Conservation (phyloP, 2,888 invertebrate genomes). For the Euzophera pinguis region DNA sequence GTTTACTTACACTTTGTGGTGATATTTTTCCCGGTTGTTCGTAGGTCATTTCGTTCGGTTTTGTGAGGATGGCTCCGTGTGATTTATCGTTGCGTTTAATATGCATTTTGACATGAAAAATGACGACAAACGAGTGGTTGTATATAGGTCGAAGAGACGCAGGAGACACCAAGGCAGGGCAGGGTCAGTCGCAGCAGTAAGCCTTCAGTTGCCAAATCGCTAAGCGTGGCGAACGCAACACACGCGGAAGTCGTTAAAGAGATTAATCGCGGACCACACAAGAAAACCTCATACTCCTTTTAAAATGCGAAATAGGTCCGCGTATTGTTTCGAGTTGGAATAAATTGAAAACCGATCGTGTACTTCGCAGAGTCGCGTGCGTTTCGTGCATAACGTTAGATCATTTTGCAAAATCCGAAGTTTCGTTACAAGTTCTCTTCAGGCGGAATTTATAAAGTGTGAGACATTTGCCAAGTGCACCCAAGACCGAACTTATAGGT, state of each 20-base stretch:
- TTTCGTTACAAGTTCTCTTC: conserved; percentile 39
- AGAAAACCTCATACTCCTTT: conserved; percentile 60
- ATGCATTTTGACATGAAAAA: conserved; percentile 78
- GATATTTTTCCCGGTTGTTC: conserved; percentile 62
- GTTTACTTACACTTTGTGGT: conserved; percentile 65
- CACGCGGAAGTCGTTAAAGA: conserved; percentile 69
- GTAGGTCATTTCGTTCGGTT: conserved; percentile 67
- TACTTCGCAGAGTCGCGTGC: background rate
- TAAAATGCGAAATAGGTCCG: conserved; percentile 40
- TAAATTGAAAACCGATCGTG: background rate
- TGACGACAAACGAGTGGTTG: conserved; percentile 61
- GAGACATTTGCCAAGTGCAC: conserved; percentile 51
- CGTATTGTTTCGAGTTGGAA: background rate
- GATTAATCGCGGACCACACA: conserved; percentile 63
- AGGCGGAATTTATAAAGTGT: conserved; percentile 51
- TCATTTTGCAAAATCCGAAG: conserved; percentile 29
- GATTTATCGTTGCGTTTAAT: conserved; percentile 77
- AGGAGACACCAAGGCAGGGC: background rate
- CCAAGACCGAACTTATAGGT: conserved; percentile 42
- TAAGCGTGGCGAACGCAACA: conserved; percentile 40
- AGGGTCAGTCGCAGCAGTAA: conserved; percentile 21
- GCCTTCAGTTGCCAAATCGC: conserved; percentile 15
- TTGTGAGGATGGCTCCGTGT: conserved; percentile 59
- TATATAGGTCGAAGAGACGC: conserved; percentile 38
- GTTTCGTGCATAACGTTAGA: conserved; percentile 1